phyloP scores from a whole-genome alignment of 2,113 vertebrate species.

The Anas platyrhynchos region DNA sequence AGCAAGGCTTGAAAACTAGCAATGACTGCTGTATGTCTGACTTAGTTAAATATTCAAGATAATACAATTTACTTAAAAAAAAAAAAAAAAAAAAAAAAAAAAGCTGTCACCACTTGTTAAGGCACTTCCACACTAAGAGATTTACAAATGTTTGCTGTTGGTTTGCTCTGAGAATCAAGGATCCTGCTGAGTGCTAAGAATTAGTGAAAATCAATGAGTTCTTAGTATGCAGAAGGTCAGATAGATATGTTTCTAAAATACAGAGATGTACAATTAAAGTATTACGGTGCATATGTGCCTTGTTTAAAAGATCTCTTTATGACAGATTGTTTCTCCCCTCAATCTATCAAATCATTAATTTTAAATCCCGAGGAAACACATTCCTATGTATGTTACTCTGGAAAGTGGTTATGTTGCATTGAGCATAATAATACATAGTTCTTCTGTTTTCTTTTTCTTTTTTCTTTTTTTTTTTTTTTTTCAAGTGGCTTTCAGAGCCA shows the following conservation, averaged over 20 bases:
- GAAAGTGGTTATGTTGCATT: slow-evolving; percentile 50
- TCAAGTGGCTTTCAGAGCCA: slow-evolving; percentile 41
- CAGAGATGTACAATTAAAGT: slow-evolving; percentile 34
- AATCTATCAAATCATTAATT: slow-evolving; percentile 64
- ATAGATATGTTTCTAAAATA: slow-evolving; percentile 35
- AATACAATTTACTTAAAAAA: neutral
- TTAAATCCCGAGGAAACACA: slow-evolving; percentile 62
- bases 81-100: neutral
- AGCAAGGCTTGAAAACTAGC: neutral
- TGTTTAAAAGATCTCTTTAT: slow-evolving; percentile 51
- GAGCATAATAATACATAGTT: slow-evolving; percentile 24
- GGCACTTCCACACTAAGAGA: neutral
- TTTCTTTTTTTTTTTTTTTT: neutral
- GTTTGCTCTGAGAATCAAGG: neutral
- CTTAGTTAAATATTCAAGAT: neutral
- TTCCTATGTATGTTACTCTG: slow-evolving; percentile 46
- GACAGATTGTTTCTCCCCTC: slow-evolving; percentile 45
- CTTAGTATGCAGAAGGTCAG: slow-evolving; percentile 40
- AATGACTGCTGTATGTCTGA: neutral
- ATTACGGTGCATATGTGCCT: slow-evolving; percentile 40
- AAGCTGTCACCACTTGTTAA: slow-evolving; percentile 5
- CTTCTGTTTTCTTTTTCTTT: neutral
- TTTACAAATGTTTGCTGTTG: slow-evolving; percentile 1
- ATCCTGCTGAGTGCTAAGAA: neutral
- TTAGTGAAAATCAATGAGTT: slow-evolving; percentile 58